Evolutionary conservation across 2,113 vertebrate species (phyloP), one percentile per base, ranked within the genome.

Genomic region (Xiphophorus maculatus): DNA sequence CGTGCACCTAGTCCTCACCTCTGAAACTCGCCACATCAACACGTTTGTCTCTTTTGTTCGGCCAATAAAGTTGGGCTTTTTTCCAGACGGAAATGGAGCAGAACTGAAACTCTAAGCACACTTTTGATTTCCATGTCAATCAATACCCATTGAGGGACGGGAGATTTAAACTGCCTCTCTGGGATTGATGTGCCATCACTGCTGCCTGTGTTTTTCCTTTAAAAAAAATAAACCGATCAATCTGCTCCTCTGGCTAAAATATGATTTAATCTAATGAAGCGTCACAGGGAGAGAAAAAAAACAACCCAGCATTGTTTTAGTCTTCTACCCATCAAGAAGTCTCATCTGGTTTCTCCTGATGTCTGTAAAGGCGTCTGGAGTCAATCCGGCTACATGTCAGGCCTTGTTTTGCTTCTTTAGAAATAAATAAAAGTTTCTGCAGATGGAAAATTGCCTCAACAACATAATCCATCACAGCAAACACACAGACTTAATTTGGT

Each of bases 401-500:
- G 4, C 72, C 27, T 60, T 77, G 66, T 84, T 83, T 84, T 76
- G 19, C 22, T 32, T 77, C 62, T 61, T 63, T 17, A 13, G 19
- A 35, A n/a, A 17, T 19, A 42, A 29, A n/a, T 66, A 67, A 61
- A 37, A 85, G 83, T 69, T 78, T 83, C 68, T 84, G 63, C 66
- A 64, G 74, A 66, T 27, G 42, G 79, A 83, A 88, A 89, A 88
- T 81, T 84, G 84, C 82, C 74, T 42, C 29, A 76, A 70, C 67
- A 6, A 67, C 81, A 85, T 84, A 82, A 90, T 90, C 86, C 84
- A 90, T 86, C 82, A 86, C 71, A 62, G 79, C 58, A 66, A 90
- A 87, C 89, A 89, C 51, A 69, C 85, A 80, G 82, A 89, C 86
- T 88, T 90, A 81, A 91, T 91, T 90, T 87, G 84, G 82, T 87